phyloP scores from a whole-genome alignment of 2,888 invertebrate species.

The Euspilapteryx auroguttella region DNA sequence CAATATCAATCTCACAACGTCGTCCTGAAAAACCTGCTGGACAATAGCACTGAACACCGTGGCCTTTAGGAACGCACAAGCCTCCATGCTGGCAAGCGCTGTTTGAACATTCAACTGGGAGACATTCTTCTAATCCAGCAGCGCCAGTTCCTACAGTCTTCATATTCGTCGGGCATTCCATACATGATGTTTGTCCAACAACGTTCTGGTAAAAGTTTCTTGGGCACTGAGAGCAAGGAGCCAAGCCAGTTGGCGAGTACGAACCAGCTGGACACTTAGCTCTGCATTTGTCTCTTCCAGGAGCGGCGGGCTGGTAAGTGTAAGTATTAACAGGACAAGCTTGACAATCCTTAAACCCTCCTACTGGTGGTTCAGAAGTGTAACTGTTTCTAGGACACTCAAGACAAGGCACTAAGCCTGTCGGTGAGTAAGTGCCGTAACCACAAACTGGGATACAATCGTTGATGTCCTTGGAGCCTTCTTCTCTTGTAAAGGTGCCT shows the following conservation, averaged over 20 bases:
- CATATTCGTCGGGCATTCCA: constrained; percentile 90
- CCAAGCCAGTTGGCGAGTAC: constrained; percentile 90
- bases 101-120: constrained; percentile 83
- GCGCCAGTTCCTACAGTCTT: constrained; percentile 81
- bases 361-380: constrained; percentile 83
- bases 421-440: constrained; percentile 93
- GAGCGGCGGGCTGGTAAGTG: constrained; percentile 90
- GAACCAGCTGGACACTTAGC: constrained; percentile 88
- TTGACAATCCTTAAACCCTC: constrained; percentile 92
- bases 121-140: constrained; percentile 82
- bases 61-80: constrained; percentile 86
- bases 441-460: constrained; percentile 95
- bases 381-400: constrained; percentile 93
- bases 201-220: constrained; percentile 88
- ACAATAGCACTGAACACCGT: constrained; percentile 88
- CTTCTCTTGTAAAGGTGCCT: constrained; percentile 90
- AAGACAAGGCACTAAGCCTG: constrained; percentile 89
- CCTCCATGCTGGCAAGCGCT: constrained; percentile 91
- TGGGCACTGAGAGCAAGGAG: constrained; percentile 92
- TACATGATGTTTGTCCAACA: constrained; percentile 82
- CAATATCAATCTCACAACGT: constrained; percentile 91
- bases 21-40: constrained; percentile 93
- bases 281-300: constrained; percentile 79
- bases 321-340: constrained; percentile 88
- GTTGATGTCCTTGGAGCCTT: constrained; percentile 82